Conservation (phyloP, 92 coral and sea anemone genomes). For the Epizoanthus rinbou region DNA sequence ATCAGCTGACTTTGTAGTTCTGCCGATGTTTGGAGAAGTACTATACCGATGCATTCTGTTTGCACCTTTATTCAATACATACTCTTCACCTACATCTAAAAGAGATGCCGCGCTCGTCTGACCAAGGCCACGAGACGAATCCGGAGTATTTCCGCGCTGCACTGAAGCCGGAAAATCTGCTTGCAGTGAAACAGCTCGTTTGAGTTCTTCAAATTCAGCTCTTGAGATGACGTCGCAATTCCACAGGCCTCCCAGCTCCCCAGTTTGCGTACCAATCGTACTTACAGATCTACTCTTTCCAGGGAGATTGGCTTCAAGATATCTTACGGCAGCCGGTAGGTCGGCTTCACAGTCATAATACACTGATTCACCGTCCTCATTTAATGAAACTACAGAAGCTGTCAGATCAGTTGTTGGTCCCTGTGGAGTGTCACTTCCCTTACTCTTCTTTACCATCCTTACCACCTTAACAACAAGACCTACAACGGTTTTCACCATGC, state of each 20-base stretch:
- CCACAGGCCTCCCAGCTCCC: not conserved
- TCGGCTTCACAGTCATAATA: slow-evolving; percentile 50
- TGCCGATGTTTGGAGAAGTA: slow-evolving; percentile 22
- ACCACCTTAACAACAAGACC: slow-evolving; percentile 56
- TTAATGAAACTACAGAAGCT: slow-evolving; percentile 40
- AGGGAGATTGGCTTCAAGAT: not conserved
- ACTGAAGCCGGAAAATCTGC: not conserved
- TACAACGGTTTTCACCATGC: slow-evolving; percentile 47
- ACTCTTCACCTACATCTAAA: not conserved
- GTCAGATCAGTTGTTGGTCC: slow-evolving; percentile 31
- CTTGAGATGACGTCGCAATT: slow-evolving; percentile 15
- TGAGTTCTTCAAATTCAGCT: slow-evolving; percentile 38
- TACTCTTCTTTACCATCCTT: slow-evolving; percentile 54
- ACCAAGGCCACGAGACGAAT: not conserved
- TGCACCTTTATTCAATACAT: not conserved
- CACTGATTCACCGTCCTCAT: slow-evolving; percentile 24
- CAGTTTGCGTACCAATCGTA: slow-evolving; percentile 34
- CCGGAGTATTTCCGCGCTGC: not conserved
- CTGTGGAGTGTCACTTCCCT: slow-evolving; percentile 14
- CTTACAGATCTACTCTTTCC: slow-evolving; percentile 12
- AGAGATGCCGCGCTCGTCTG: not conserved
- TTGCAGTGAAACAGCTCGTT: slow-evolving; percentile 25
- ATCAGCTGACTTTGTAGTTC: not conserved
- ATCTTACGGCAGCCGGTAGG: not conserved
- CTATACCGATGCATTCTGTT: not conserved